Conservation (phyloP, 2,888 invertebrate genomes). For the Microchrysa polita region DNA sequence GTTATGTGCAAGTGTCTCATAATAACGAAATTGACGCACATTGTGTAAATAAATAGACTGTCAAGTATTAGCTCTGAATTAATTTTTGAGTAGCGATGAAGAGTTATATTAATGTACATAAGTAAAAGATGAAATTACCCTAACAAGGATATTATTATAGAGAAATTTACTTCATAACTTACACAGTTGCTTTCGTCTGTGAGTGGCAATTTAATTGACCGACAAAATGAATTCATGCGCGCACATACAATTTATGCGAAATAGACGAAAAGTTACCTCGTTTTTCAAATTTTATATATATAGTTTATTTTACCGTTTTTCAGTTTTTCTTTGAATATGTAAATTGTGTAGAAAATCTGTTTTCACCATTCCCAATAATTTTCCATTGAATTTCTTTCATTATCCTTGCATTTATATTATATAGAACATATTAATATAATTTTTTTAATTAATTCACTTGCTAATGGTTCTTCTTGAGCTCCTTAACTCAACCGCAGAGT, state of each 20-base stretch:
- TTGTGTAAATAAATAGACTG: background rate
- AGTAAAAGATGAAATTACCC: background rate
- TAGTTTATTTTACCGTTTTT: background rate
- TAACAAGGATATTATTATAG: no score
- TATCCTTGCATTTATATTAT: slow-evolving; percentile 12
- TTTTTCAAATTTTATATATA: slow-evolving; percentile 19
- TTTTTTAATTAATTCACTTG: background rate
- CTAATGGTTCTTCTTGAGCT: background rate
- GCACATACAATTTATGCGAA: background rate
- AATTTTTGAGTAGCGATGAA: background rate
- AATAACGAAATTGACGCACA: background rate
- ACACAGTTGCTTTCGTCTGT: slow-evolving; percentile 49
- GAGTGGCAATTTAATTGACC: slow-evolving; percentile 39
- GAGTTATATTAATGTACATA: background rate
- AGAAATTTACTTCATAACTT: slow-evolving; percentile 50
- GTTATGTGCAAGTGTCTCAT: background rate
- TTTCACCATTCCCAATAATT: slow-evolving; percentile 23
- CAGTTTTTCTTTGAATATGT: background rate
- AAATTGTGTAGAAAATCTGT: slow-evolving; percentile 8
- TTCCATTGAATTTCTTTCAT: slow-evolving; percentile 9
- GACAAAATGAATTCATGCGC: background rate
- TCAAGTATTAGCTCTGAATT: no score
- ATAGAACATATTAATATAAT: background rate
- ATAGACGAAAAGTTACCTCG: slow-evolving; percentile 24
- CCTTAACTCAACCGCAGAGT: background rate